A percentile compares a stretch with the other conserved stretches of the same genome.
Conservation (phyloP, 2,888 invertebrate species). For the Dynastes hyllus region DNA sequence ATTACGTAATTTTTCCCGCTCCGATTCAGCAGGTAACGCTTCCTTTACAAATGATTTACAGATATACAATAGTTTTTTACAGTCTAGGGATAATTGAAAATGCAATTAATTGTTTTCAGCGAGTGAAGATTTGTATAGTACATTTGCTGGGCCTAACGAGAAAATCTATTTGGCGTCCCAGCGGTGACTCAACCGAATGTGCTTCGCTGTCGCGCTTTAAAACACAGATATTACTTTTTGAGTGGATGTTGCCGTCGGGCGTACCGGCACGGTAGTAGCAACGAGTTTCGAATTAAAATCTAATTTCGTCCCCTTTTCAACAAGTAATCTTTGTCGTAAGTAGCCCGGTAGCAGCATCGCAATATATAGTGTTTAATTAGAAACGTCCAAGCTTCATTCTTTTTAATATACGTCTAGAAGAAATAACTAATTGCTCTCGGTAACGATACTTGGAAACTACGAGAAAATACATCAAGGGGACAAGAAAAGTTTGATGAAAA, state of each 20-base stretch:
- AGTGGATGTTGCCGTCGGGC: neutral
- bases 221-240: conserved; percentile 8
- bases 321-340: conserved; percentile 17
- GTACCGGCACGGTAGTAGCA: neutral
- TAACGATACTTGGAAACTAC: neutral
- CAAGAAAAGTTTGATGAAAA: conserved; percentile 12
- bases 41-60: no score
- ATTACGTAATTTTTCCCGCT: no score
- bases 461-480: neutral
- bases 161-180: no score
- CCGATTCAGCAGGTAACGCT: no score
- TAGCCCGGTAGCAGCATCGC: neutral
- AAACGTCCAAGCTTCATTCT: conserved; percentile 5
- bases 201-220: no score
- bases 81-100: no score
- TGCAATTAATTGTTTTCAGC: no score
- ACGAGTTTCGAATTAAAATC: conserved; percentile 13
- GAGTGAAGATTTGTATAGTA: no score
- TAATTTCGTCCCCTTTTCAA: conserved; percentile 19
- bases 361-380: conserved; percentile 15
- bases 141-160: no score
- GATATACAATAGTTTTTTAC: no score
- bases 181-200: no score
- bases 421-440: conserved; percentile 5
- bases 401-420: conserved; percentile 7